Evolutionary conservation across 1,140 invertebrate genomes (phyloP).

Genomic region (Parapsyche elsis): DNA sequence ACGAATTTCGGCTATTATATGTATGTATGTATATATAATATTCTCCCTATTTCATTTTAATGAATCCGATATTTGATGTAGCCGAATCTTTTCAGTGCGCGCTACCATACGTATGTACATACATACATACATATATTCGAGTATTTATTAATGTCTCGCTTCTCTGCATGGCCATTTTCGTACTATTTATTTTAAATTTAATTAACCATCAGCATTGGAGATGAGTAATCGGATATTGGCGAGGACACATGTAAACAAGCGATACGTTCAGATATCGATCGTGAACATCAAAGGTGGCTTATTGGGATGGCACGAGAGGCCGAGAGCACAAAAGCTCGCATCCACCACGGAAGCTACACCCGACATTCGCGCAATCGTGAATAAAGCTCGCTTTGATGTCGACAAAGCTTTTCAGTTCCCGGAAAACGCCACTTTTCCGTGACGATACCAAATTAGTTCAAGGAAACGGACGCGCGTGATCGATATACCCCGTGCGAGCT

Average conservation of each 20-base stretch:
- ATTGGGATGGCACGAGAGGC: background rate
- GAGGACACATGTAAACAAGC: background rate
- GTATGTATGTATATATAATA: too few species aligned
- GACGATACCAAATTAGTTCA: slow-evolving; percentile 2
- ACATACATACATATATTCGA: background rate
- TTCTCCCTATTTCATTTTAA: too few species aligned
- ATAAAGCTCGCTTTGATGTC: slow-evolving; percentile 17
- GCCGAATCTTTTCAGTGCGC: too few species aligned
- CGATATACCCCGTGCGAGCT: background rate
- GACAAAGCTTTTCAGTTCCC: background rate
- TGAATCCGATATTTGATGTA: too few species aligned
- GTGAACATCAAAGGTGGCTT: background rate
- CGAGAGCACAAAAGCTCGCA: slow-evolving; percentile 2
- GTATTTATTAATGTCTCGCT: too few species aligned
- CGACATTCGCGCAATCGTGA: background rate
- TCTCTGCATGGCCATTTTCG: too few species aligned
- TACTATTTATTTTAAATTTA: background rate
- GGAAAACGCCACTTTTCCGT: slow-evolving; percentile 2
- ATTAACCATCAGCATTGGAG: background rate
- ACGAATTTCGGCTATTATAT: too few species aligned
- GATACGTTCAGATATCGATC: background rate
- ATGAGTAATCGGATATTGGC: background rate
- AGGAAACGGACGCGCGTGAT: background rate
- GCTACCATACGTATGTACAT: background rate
- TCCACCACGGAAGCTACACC: background rate